A percentile compares a stretch with the other conserved stretches of the same genome.
These are phyloP conservation scores for Lagenorhynchus albirostris DNA, from an alignment of 2,113 vertebrate species.

Conservation along the genomic window DNA sequence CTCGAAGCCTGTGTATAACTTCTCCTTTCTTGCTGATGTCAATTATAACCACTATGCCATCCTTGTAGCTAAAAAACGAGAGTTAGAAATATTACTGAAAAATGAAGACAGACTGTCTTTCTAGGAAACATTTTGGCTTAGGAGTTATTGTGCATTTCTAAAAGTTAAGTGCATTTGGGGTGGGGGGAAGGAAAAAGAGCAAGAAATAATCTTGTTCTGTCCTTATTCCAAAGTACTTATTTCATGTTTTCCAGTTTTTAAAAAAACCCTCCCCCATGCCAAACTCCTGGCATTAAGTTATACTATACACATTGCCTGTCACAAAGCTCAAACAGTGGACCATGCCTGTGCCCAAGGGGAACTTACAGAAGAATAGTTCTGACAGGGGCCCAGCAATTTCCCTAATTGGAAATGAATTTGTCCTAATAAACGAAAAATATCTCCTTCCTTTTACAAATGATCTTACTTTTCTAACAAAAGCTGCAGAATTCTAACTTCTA, in stretches of 20 bases:
- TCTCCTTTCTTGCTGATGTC: slow-evolving; percentile 94
- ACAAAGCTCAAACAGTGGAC: not conserved
- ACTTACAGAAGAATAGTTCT: not conserved
- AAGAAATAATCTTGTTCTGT: not conserved
- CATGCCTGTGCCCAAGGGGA: not conserved
- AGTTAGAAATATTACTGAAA: not conserved
- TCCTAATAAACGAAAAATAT: not conserved
- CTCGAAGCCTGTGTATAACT: slow-evolving; percentile 90
- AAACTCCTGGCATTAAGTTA: not conserved
- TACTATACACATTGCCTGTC: not conserved
- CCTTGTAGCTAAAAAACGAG: slow-evolving; percentile 90
- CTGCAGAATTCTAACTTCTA: not conserved
- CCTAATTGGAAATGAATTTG: not conserved
- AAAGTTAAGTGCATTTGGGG: not conserved
- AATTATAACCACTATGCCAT: slow-evolving; percentile 94
- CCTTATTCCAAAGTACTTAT: not conserved
- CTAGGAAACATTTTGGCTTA: not conserved
- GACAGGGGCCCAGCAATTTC: not conserved
- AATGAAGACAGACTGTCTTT: not conserved
- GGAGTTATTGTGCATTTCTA: not conserved
- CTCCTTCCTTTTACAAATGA: not conserved
- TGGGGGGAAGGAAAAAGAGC: not conserved
- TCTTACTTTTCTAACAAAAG: not conserved
- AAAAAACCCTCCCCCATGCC: not conserved
- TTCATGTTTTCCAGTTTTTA: not conserved